Evolutionary conservation across 2,888 invertebrate species (phyloP), one percentile per base, ranked within the genome.

Genomic region (Tipula helvola): DNA sequence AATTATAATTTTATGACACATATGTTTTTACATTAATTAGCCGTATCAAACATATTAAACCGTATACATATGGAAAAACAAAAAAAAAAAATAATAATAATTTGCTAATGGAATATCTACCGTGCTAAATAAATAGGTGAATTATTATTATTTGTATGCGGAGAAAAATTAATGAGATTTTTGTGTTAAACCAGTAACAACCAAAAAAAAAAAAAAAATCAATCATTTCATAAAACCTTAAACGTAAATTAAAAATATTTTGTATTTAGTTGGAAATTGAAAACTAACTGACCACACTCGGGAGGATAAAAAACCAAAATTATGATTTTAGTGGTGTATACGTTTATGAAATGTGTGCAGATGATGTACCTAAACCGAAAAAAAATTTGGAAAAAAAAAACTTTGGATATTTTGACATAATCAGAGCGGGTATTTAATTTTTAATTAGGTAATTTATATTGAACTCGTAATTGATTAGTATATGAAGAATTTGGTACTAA

Each of bases 341-440:
- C 71, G 71, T 71, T 71, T 71, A 71, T 71, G 71, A 71, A 71
- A 71, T 71, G 71, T 71, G 71, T 71, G 71, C 71, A 71, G 71
- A 71, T 71, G 71, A 71, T 71, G 28, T 28, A 28, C 28, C 28
- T 71, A 18, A 71, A 71, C 71, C 71, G 28, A 28, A 28, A 71
- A 71, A 18, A 71, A 71, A 28, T 71, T 5, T 39, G 52, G 8
- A 10, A 28, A 28, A 3, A n/a, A 28, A 10, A 71, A 71, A 2
- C 16, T 71, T 28, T 28, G 28, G 10, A 28, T 28, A 28, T 16
- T 57, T 71, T 71, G 28, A 28, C 71, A 71, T 8, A 28, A 28
- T 71, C 71, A 71, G 28, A 28, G 28, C 28, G 2, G 28, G 71
- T 28, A 28, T 71, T 28, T 28, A 28, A 28, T 71, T 71, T 71